Conservation (phyloP, 2,888 invertebrate genomes). For the Polia nebulosa region DNA sequence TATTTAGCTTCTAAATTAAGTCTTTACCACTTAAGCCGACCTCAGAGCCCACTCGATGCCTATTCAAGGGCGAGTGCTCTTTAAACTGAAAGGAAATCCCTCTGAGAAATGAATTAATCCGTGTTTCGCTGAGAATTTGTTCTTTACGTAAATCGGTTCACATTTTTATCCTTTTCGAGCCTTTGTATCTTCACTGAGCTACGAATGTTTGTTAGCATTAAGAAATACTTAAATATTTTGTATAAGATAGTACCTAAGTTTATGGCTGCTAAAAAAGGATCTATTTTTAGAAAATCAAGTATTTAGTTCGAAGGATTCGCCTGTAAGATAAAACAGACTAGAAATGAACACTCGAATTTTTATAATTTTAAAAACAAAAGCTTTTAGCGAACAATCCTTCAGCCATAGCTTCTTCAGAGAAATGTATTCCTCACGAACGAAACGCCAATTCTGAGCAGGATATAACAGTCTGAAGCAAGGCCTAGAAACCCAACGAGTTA, state of each 20-base stretch:
- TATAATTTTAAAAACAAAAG: background rate
- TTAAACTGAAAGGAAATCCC: slow-evolving; percentile 72
- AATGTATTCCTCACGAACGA: background rate
- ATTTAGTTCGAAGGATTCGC: background rate
- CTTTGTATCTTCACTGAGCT: slow-evolving; percentile 57
- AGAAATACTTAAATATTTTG: slow-evolving; percentile 36
- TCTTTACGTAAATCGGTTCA: slow-evolving; percentile 67
- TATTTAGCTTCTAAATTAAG: slow-evolving; percentile 69
- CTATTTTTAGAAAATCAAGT: background rate
- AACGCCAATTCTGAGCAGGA: slow-evolving; percentile 17
- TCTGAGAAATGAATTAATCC: slow-evolving; percentile 73
- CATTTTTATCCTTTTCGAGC: slow-evolving; percentile 67
- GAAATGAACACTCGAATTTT: background rate
- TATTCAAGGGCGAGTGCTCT: slow-evolving; percentile 72
- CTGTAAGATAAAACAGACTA: background rate
- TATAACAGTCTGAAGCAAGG: slow-evolving; percentile 8
- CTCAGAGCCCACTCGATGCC: slow-evolving; percentile 68
- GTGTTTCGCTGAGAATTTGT: slow-evolving; percentile 69
- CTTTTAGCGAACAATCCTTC: background rate
- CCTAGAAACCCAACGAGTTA: slow-evolving; percentile 18
- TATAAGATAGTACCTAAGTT: slow-evolving; percentile 7
- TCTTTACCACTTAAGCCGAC: slow-evolving; percentile 71
- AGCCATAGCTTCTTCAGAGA: background rate
- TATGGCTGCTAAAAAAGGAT: slow-evolving; percentile 2
- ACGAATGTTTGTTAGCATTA: slow-evolving; percentile 52